These are phyloP conservation scores for Leptopilina myrica DNA, from an alignment of 2,888 invertebrate species.

Conservation along the genomic window DNA sequence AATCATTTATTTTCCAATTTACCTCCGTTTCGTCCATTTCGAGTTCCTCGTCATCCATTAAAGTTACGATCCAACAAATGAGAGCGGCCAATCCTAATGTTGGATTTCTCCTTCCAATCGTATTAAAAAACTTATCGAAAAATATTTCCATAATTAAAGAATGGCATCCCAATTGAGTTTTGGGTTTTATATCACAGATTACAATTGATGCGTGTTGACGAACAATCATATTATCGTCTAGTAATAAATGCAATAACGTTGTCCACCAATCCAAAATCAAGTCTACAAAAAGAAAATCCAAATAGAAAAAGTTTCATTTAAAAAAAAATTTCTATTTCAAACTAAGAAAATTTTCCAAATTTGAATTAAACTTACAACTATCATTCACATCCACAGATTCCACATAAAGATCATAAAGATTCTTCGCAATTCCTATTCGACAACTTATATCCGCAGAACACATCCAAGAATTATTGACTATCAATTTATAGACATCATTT, in stretches of 20 bases:
- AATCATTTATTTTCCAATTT: constrained; percentile 20
- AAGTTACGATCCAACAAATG: constrained; percentile 69
- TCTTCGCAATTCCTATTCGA: constrained; percentile 65
- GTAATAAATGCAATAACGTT: constrained; percentile 66
- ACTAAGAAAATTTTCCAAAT: neutral
- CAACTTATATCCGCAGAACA: constrained; percentile 61
- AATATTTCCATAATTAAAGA: constrained; percentile 57
- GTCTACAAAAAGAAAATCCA: constrained; percentile 42
- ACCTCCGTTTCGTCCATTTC: constrained; percentile 73
- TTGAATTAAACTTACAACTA: constrained; percentile 54
- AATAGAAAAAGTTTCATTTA: no score
- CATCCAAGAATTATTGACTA: constrained; percentile 67
- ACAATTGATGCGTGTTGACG: constrained; percentile 61
- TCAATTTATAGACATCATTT: constrained; percentile 59
- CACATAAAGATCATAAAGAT: constrained; percentile 61
- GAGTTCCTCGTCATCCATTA: constrained; percentile 63
- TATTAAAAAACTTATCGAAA: constrained; percentile 63
- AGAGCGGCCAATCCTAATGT: constrained; percentile 60
- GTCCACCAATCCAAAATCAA: constrained; percentile 71
- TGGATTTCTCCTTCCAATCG: constrained; percentile 49
- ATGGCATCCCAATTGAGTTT: constrained; percentile 56
- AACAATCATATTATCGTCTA: constrained; percentile 68
- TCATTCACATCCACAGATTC: constrained; percentile 41
- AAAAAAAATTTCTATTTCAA: no score
- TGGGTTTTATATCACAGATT: constrained; percentile 56